phyloP scores from a whole-genome alignment of 1,140 invertebrate genomes.

The Drosophila subpulchrella region DNA sequence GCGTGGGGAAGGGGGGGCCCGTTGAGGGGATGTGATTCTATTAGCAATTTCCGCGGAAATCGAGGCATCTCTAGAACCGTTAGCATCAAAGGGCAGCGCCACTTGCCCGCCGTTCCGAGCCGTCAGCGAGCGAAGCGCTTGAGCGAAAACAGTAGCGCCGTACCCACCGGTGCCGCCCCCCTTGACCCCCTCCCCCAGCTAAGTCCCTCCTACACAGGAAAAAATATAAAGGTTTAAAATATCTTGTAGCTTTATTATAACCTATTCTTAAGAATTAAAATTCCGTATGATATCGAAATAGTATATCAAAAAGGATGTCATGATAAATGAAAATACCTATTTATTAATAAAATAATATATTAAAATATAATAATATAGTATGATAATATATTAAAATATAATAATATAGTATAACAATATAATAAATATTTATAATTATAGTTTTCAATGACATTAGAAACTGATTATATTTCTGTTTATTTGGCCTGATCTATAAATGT shows the following conservation, averaged over 20 bases:
- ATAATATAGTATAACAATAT: no score
- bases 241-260: not conserved
- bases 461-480: no score
- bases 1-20: no score
- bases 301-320: no score
- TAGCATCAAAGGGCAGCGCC: conserved; percentile 79
- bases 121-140: conserved; percentile 66
- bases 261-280: no score
- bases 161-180: conserved; percentile 19
- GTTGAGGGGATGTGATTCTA: conserved; percentile 64
- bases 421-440: no score
- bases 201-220: conserved; percentile 4
- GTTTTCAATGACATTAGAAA: no score
- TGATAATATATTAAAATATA: no score
- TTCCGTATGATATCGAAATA: no score
- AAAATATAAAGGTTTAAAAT: not conserved
- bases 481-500: rapidly evolving
- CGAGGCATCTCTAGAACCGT: conserved; percentile 74
- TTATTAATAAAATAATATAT: no score
- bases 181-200: conserved; percentile 6
- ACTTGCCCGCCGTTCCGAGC: conserved; percentile 73
- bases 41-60: conserved; percentile 77
- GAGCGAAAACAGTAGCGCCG: conserved; percentile 78
- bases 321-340: no score
- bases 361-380: no score